phyloP scores from a whole-genome alignment of 1,140 invertebrate genomes.

The Microvelia longipes region DNA sequence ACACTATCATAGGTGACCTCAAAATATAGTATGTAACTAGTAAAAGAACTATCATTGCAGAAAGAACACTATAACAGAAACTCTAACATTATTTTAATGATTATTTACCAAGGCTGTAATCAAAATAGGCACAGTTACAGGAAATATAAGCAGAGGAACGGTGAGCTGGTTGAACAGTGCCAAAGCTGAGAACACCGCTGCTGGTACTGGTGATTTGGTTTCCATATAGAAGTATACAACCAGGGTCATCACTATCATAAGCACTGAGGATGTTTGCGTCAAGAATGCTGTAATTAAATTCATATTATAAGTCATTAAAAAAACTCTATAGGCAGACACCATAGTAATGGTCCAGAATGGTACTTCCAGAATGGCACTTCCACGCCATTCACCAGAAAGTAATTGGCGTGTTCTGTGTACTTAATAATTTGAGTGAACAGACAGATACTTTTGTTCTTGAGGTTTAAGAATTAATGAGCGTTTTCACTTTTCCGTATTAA shows the following conservation, averaged over 20 bases:
- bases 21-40: too few species aligned
- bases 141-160: conserved; percentile 60
- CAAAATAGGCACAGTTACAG: conserved; percentile 58
- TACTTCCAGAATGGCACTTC: not conserved
- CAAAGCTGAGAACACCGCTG: conserved; percentile 55
- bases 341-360: not conserved
- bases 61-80: not conserved
- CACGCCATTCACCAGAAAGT: too few species aligned
- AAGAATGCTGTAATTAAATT: conserved; percentile 45
- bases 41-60: too few species aligned
- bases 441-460: too few species aligned
- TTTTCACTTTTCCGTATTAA: too few species aligned
- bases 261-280: conserved; percentile 52
- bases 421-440: too few species aligned
- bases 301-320: not conserved
- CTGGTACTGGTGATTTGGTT: conserved; percentile 41
- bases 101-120: conserved; percentile 51
- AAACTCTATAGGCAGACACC: not conserved
- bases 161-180: conserved; percentile 67
- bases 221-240: conserved; percentile 44
- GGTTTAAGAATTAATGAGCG: too few species aligned
- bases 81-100: not conserved
- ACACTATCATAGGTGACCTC: too few species aligned
- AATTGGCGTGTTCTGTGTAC: too few species aligned
- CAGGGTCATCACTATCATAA: conserved; percentile 56